Evolutionary conservation across 2,797 vertebrate genomes (phyloP).

Genomic region (Phalanger gymnotis): DNA sequence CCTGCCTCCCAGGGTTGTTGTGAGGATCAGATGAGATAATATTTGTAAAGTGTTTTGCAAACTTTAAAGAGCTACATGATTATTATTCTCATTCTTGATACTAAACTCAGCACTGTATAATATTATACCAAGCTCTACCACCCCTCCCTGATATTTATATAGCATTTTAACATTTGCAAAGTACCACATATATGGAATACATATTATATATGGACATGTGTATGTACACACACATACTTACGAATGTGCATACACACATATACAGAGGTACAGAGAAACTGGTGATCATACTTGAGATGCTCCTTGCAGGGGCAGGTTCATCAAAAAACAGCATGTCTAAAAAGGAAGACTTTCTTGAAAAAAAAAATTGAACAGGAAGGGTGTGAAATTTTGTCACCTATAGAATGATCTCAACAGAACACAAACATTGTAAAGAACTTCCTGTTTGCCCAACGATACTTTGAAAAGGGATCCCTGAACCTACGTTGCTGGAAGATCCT

Average conservation of each 20-base stretch:
- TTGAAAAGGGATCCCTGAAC: background rate
- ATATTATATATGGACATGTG: no score
- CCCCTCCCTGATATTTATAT: background rate
- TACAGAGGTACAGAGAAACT: no score
- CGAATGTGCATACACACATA: no score
- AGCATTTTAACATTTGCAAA: background rate
- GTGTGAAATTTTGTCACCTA: background rate
- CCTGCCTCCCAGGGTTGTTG: background rate
- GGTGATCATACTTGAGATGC: no score
- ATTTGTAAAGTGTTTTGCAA: background rate
- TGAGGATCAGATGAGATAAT: background rate
- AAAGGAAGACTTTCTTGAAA: background rate
- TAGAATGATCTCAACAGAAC: background rate
- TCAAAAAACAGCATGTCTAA: no score
- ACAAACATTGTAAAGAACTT: slow-evolving; percentile 1
- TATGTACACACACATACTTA: no score
- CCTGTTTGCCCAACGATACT: background rate
- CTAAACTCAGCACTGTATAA: background rate
- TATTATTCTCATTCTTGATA: background rate
- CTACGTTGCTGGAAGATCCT: background rate
- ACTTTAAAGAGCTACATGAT: background rate
- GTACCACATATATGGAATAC: no score
- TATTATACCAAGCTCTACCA: background rate
- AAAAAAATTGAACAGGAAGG: background rate
- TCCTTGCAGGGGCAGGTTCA: no score